phyloP scores from a whole-genome alignment of 2,888 invertebrate species.

The Dryomyza anilis region DNA sequence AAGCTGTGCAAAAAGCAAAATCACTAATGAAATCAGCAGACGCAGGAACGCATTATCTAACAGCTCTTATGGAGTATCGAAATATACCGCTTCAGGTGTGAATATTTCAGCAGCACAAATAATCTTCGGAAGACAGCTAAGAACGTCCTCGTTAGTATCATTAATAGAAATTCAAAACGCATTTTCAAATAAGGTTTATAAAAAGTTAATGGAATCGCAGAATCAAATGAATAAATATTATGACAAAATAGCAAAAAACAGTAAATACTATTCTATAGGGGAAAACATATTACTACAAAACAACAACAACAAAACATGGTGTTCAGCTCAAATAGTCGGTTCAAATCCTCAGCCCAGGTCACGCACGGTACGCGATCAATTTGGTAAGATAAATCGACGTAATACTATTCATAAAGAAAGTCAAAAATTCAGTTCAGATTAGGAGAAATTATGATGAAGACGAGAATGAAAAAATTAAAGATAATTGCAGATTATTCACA shows the following conservation, averaged over 20 bases:
- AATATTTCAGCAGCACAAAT: neutral
- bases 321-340: neutral
- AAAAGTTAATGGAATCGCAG: neutral
- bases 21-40: too few relatives aligned
- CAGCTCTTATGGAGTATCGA: too few relatives aligned
- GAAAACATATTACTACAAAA: neutral
- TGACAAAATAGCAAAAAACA: neutral
- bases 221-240: neutral
- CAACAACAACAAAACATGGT: neutral
- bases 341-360: neutral
- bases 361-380: neutral
- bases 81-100: neutral
- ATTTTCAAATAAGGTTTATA: neutral
- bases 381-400: neutral
- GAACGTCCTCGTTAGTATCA: neutral
- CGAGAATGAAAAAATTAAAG: neutral
- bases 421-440: neutral
- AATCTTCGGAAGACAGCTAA: neutral
- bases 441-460: neutral
- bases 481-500: neutral
- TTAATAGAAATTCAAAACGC: neutral
- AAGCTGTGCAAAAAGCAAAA: neutral
- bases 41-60: too few relatives aligned
- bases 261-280: neutral
- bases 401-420: neutral